Evolutionary conservation across 2,797 vertebrate species (phyloP).

Genomic region (Dermochelys coriacea): DNA sequence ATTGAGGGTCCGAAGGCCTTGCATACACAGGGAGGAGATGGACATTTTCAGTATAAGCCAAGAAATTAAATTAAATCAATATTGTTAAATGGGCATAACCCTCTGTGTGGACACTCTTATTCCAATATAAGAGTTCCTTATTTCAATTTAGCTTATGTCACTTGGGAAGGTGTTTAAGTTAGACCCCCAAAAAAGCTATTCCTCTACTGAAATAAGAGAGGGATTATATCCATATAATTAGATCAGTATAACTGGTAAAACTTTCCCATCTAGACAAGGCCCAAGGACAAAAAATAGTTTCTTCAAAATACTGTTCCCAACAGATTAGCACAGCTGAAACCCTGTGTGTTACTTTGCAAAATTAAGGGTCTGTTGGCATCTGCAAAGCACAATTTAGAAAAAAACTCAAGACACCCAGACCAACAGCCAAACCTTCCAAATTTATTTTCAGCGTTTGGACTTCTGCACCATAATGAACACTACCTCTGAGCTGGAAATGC

Average conservation of each 20-base stretch:
- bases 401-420: neutral
- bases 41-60: neutral
- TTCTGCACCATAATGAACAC: neutral
- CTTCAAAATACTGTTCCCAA: neutral
- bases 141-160: neutral
- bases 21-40: neutral
- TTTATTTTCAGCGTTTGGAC: neutral
- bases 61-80: neutral
- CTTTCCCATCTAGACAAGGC: neutral
- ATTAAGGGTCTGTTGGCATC: neutral
- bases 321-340: neutral
- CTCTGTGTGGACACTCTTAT: neutral
- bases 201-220: neutral
- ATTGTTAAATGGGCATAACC: neutral
- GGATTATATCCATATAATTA: neutral
- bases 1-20: neutral
- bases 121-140: neutral
- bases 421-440: rapidly evolving
- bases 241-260: neutral
- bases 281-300: neutral
- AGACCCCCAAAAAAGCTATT: neutral
- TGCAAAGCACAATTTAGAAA: neutral
- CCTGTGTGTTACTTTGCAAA: neutral
- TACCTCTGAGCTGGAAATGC: neutral
- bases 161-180: neutral